A percentile compares a stretch with the other conserved stretches of the same genome.
phyloP scores from a whole-genome alignment of 2,888 invertebrate species.

The Acronicta psi region DNA sequence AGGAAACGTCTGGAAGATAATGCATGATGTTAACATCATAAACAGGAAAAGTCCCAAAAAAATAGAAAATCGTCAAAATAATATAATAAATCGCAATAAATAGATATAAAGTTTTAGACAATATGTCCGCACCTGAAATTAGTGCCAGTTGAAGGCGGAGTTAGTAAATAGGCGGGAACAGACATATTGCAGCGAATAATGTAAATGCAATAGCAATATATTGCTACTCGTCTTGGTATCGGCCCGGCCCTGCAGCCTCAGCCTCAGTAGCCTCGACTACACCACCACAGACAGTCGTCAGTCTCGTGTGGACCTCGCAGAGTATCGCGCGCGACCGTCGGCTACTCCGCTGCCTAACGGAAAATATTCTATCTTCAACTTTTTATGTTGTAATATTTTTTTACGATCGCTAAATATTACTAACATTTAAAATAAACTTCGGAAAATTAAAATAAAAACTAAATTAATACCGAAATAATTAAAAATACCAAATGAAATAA shows the following conservation, averaged over 20 bases:
- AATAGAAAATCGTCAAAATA: too few species aligned
- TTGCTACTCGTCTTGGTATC: background rate
- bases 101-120: background rate
- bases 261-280: constrained; percentile 1
- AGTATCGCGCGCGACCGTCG: background rate
- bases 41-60: too few species aligned
- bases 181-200: background rate
- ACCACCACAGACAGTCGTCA: background rate
- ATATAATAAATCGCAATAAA: background rate
- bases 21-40: too few species aligned
- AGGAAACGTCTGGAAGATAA: too few species aligned
- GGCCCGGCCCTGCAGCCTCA: background rate
- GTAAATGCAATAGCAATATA: constrained; percentile 15
- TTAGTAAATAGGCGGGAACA: constrained; percentile 4
- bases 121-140: background rate
- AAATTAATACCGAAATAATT: too few species aligned
- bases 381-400: too few species aligned
- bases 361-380: too few species aligned
- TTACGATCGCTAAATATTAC: background rate
- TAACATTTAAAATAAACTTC: background rate
- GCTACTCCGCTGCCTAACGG: background rate
- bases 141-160: background rate
- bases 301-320: background rate
- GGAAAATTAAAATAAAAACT: too few species aligned
- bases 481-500: too few species aligned